phyloP scores from a whole-genome alignment of 2,888 invertebrate genomes.

The Limenitis camilla region DNA sequence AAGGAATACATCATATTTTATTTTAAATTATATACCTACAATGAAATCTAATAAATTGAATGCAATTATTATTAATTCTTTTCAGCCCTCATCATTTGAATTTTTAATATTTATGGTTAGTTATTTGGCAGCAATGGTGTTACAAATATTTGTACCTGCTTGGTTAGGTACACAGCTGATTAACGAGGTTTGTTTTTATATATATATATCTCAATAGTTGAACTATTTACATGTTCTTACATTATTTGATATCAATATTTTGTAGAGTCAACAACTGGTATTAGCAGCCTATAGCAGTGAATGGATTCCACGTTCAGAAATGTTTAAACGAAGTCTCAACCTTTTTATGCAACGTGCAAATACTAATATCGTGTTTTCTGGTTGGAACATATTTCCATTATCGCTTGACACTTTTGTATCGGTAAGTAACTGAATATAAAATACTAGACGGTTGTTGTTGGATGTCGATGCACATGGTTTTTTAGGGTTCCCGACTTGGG shows the following conservation, averaged over 20 bases:
- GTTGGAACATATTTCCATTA: constrained; percentile 47
- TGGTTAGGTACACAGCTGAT: constrained; percentile 30
- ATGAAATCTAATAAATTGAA: no score
- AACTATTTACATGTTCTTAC: neutral
- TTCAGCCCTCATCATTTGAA: constrained; percentile 24
- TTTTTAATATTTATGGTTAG: constrained; percentile 19
- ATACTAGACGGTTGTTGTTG: no score
- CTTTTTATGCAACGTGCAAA: constrained; percentile 25
- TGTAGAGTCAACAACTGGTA: constrained; percentile 38
- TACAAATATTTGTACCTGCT: constrained; percentile 29
- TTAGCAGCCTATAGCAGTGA: constrained; percentile 46
- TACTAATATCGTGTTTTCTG: constrained; percentile 35
- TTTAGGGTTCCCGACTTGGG: no score
- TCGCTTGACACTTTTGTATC: constrained; percentile 46
- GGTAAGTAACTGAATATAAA: constrained; percentile 21
- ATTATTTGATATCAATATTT: neutral
- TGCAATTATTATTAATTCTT: neutral
- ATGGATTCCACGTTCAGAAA: constrained; percentile 42
- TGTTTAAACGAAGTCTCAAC: constrained; percentile 24
- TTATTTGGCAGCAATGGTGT: constrained; percentile 24
- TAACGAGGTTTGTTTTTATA: constrained; percentile 23
- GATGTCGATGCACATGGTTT: no score
- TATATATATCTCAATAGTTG: neutral
- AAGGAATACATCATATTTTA: constrained; percentile 13
- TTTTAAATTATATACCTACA: no score